Evolutionary conservation across 2,113 vertebrate species (phyloP).

Genomic region (Otolemur garnettii): DNA sequence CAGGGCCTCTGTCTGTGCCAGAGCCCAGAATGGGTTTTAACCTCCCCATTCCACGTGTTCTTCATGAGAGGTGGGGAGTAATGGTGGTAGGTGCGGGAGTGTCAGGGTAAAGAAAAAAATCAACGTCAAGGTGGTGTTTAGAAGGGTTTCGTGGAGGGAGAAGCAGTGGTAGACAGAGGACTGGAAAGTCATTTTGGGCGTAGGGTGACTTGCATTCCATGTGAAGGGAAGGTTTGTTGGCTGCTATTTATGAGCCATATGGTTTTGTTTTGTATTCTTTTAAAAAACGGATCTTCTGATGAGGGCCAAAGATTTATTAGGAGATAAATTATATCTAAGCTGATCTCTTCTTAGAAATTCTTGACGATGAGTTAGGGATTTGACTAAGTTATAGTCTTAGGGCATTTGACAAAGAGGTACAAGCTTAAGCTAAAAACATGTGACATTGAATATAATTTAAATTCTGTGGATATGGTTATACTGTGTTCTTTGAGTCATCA

Average conservation of each 20-base stretch:
- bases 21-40: neutral
- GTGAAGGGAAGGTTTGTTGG: neutral
- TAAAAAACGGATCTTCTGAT: neutral
- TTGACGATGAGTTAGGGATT: neutral
- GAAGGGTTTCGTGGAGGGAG: neutral
- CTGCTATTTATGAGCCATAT: neutral
- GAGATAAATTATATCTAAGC: neutral
- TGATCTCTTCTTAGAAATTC: conserved; percentile 34
- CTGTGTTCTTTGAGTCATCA: neutral
- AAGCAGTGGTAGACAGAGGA: neutral
- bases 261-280: conserved; percentile 34
- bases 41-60: neutral
- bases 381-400: neutral
- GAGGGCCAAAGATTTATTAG: neutral
- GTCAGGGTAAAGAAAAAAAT: neutral
- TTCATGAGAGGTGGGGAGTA: neutral
- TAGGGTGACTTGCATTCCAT: neutral
- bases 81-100: neutral
- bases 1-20: neutral
- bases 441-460: neutral
- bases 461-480: neutral
- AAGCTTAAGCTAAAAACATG: neutral
- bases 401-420: neutral
- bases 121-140: neutral
- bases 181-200: neutral